These are phyloP conservation scores for Pyralis farinalis DNA, from an alignment of 2,888 invertebrate genomes.

Conservation along the genomic window DNA sequence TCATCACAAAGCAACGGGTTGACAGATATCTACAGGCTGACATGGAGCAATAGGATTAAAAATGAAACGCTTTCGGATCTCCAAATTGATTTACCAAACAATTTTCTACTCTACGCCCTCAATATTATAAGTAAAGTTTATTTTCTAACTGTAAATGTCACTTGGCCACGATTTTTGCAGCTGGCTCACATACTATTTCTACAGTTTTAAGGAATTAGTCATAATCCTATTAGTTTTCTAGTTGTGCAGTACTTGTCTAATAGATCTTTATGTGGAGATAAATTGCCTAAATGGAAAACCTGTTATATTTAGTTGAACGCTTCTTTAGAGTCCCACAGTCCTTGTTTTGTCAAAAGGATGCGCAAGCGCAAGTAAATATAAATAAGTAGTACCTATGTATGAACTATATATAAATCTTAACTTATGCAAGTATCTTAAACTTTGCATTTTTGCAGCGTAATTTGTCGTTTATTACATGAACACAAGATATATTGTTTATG, in stretches of 20 bases:
- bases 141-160: conserved; percentile 32
- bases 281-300: no score
- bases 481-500: no score
- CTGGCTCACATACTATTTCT: conserved; percentile 42
- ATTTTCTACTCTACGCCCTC: conserved; percentile 41
- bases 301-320: no score
- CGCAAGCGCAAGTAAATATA: no score
- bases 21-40: conserved; percentile 71
- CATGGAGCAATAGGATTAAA: conserved; percentile 69
- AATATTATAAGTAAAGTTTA: conserved; percentile 16
- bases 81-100: conserved; percentile 33
- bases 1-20: conserved; percentile 78
- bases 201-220: conserved; percentile 60
- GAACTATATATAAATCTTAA: no score
- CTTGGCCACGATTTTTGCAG: conserved; percentile 40
- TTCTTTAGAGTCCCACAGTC: no score
- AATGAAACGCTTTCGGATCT: conserved; percentile 49
- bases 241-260: conserved; percentile 29
- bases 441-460: no score
- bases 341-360: no score
- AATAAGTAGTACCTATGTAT: no score
- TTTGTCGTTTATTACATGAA: no score
- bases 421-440: no score
- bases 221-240: conserved; percentile 58
- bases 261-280: conserved; percentile 17